Conservation (phyloP, 1,140 invertebrate species). For the Oncopeltus fasciatus region DNA sequence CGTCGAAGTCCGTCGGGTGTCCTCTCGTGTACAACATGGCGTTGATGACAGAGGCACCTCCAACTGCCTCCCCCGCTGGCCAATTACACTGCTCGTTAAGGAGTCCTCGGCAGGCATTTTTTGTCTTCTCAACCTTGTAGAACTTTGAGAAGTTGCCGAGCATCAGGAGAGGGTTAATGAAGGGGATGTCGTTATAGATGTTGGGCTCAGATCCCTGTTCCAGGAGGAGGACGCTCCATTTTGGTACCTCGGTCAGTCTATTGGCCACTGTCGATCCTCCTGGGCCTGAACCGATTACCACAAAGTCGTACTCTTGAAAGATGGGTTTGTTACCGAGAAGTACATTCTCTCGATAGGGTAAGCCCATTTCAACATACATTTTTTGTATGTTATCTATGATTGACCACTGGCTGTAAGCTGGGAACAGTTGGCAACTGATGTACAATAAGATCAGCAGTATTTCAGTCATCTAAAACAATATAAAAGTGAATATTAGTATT, state of each 20-base stretch:
- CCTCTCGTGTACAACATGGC: conserved; percentile 79
- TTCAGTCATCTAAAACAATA: too few relatives aligned
- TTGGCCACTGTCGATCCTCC: conserved; percentile 58
- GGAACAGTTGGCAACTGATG: too few relatives aligned
- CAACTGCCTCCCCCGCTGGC: conserved; percentile 45
- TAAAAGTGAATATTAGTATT: too few relatives aligned
- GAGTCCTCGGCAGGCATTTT: conserved; percentile 34
- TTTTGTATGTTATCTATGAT: neutral
- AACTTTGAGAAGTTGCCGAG: conserved; percentile 47
- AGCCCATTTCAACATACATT: neutral
- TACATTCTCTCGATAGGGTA: neutral
- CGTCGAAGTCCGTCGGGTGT: conserved; percentile 54
- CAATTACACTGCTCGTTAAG: conserved; percentile 35
- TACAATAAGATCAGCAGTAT: too few relatives aligned
- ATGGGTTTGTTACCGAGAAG: conserved; percentile 14
- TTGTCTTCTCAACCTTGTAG: conserved; percentile 37
- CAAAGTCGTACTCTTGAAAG: conserved; percentile 18
- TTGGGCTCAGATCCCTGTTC: conserved; percentile 48
- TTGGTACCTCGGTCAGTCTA: conserved; percentile 42
- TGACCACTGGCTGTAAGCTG: too few relatives aligned
- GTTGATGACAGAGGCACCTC: conserved; percentile 64
- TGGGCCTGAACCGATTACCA: conserved; percentile 29
- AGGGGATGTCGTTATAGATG: conserved; percentile 38
- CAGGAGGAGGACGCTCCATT: conserved; percentile 48
- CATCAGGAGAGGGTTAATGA: conserved; percentile 28